These are phyloP conservation scores for Cariama cristata DNA, from an alignment of 2,113 vertebrate species.

Conservation along the genomic window DNA sequence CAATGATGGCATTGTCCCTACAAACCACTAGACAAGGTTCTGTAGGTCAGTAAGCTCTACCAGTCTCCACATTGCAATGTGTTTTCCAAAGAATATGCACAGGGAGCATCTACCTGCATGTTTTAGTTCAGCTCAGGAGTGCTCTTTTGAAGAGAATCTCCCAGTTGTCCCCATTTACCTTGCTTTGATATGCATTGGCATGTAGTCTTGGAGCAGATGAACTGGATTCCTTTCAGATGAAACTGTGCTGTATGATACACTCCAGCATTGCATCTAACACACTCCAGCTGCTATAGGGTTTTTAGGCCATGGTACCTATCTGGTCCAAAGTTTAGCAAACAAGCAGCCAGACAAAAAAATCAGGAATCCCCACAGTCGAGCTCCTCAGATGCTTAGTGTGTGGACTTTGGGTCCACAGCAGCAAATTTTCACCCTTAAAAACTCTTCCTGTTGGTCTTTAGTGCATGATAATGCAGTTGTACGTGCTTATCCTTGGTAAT, in stretches of 20 bases:
- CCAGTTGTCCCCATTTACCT: neutral
- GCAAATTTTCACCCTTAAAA: neutral
- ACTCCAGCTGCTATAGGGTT: conserved; percentile 24
- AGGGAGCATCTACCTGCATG: neutral
- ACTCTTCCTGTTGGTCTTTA: neutral
- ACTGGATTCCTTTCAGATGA: conserved; percentile 12
- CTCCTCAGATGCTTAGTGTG: neutral
- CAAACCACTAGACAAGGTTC: neutral
- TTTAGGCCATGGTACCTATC: neutral
- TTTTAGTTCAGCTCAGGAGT: neutral
- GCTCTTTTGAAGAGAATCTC: neutral
- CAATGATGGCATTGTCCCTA: neutral
- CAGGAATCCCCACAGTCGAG: neutral
- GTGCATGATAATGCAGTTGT: neutral
- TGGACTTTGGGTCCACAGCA: neutral
- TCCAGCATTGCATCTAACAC: neutral
- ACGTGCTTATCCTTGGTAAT: accelerated
- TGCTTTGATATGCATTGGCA: neutral
- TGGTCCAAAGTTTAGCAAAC: neutral
- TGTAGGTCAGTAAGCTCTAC: neutral
- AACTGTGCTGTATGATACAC: neutral
- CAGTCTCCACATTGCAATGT: neutral
- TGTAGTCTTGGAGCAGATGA: neutral
- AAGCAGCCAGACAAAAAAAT: neutral
- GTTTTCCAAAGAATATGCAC: neutral